Percentiles rank a stretch among this genome's conserved stretches.
phyloP scores from a whole-genome alignment of 2,797 vertebrate genomes.

The Avahi laniger region DNA sequence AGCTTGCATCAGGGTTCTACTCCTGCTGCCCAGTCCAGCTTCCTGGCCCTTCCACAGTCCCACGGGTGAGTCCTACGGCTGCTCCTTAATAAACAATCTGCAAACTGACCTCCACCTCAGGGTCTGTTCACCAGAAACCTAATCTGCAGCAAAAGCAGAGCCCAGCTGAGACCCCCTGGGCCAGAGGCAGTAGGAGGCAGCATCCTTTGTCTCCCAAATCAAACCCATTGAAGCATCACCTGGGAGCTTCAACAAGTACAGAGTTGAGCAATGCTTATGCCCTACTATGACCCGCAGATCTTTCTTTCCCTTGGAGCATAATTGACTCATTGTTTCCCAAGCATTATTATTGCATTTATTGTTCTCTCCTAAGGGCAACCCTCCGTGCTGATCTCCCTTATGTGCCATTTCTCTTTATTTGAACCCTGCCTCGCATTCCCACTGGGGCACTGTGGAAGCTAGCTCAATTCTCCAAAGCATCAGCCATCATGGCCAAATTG shows the following conservation, averaged over 20 bases:
- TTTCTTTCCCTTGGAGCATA: neutral
- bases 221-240: neutral
- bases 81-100: neutral
- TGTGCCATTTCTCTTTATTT: neutral
- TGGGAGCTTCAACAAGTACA: neutral
- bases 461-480: neutral
- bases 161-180: too few species aligned
- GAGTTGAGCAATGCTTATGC: neutral
- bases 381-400: neutral
- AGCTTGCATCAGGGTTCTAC: neutral
- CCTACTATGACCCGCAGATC: neutral
- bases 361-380: neutral
- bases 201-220: neutral
- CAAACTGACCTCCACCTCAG: neutral
- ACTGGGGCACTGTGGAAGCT: neutral
- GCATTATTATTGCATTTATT: neutral
- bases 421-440: neutral
- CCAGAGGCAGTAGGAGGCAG: neutral
- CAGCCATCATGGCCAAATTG: neutral
- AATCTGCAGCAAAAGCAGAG: neutral
- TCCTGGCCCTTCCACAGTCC: neutral
- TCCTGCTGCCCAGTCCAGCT: neutral
- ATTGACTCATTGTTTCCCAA: neutral
- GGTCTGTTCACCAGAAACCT: neutral
- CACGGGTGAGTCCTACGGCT: rapidly evolving